Percentiles rank a stretch among this genome's conserved stretches.
phyloP scores from a whole-genome alignment of 2,888 invertebrate genomes.

The Spilosoma lubricipeda region DNA sequence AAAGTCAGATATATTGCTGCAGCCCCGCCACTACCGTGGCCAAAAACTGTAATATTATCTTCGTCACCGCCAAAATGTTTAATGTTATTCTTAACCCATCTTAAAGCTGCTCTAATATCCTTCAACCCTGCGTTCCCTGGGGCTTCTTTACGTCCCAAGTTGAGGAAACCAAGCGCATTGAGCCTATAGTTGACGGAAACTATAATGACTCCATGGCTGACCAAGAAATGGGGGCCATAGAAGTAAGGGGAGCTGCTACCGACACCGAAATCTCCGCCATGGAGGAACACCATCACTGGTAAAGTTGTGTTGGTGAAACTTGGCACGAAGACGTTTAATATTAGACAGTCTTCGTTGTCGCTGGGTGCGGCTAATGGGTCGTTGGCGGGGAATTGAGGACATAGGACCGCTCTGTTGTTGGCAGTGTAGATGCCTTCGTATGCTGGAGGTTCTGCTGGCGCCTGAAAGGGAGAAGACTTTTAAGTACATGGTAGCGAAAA shows the following conservation, averaged over 20 bases:
- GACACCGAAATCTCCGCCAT: slow-evolving; percentile 81
- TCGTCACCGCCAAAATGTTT: slow-evolving; percentile 73
- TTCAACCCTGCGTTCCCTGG: slow-evolving; percentile 83
- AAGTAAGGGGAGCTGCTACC: slow-evolving; percentile 77
- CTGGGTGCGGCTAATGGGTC: slow-evolving; percentile 75
- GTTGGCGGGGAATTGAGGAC: slow-evolving; percentile 75
- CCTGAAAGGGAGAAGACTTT: slow-evolving; percentile 54
- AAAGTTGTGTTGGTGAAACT: slow-evolving; percentile 58
- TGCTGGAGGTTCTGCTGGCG: slow-evolving; percentile 68
- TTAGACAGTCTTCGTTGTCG: slow-evolving; percentile 80
- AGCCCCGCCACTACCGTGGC: slow-evolving; percentile 78
- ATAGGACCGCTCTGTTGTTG: slow-evolving; percentile 69
- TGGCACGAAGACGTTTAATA: slow-evolving; percentile 78
- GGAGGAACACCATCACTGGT: slow-evolving; percentile 81
- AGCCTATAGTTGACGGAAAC: slow-evolving; percentile 84
- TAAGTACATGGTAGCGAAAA: too few relatives aligned
- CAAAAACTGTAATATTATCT: slow-evolving; percentile 79
- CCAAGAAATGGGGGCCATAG: slow-evolving; percentile 80
- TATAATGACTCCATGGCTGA: slow-evolving; percentile 75
- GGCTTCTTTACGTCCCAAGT: slow-evolving; percentile 72
- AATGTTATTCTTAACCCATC: slow-evolving; percentile 79
- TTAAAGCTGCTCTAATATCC: slow-evolving; percentile 78
- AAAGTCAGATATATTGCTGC: slow-evolving; percentile 77
- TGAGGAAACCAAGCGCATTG: slow-evolving; percentile 80
- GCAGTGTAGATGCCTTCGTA: slow-evolving; percentile 73